Evolutionary conservation across 2,113 vertebrate genomes (phyloP), one percentile per base, ranked within the genome.

Genomic region (Marmota monax): DNA sequence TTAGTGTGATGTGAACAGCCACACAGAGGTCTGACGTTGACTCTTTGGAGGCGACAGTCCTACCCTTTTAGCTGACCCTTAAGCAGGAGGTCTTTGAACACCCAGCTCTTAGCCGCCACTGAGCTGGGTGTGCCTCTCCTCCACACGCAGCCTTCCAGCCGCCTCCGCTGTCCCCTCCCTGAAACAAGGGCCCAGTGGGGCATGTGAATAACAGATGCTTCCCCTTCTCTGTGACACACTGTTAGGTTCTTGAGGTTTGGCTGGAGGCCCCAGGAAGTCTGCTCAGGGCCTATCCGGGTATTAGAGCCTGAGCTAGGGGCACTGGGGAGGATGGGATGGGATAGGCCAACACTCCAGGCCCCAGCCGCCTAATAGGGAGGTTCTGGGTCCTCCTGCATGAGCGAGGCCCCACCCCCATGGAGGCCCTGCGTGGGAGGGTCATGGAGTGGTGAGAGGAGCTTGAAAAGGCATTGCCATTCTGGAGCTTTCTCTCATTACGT

Each of bases 81-180:
- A 39, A 92, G 84, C 58, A 69, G 25, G n/a, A 92, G 9, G 84
- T 51, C 56, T 90, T 39, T 34, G 69, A 94, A 84, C 29, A 73
- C 29, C 11, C n/a, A 83, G 48, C 27, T 23, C 69, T 83, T 51
- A 25, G 42, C 37, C 8, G 11, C 45, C 5, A 7, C 34, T 29
- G 23, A 42, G 16, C 12, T 74, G 69, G 92, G 70, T 76, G 65
- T 7, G 27, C 27, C 2, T 23, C 73, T 82, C 34, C 6, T 37
- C 88, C 85, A 53, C 77, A 92, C 42, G 58, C n/a, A 29, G 67
- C 67, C 20, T 83, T 92, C 92, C 86, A 96, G 85, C 85, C 34
- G 53, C 78, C 76, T 94, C 88, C 93, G 87, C 32, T 69, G 70
- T 42, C 80, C 61, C 13, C 29, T 76, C 48, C 14, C n/a, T 73